Evolutionary conservation across 2,113 vertebrate species (phyloP).

Genomic region (Garra rufa): DNA sequence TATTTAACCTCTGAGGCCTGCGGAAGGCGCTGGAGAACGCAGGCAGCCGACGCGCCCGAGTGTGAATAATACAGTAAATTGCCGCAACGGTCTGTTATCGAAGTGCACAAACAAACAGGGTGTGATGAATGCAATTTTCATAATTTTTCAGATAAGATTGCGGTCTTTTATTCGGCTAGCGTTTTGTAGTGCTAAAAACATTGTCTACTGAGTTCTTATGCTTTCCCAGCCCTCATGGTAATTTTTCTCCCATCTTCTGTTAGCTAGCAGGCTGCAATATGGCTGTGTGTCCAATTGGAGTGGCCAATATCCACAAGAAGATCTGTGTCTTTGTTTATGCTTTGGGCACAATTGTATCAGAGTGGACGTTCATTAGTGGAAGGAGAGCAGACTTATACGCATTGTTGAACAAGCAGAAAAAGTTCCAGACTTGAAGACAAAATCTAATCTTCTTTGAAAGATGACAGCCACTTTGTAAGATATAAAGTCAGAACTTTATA

Average conservation of each 20-base stretch:
- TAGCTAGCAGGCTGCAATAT: slow-evolving; percentile 36
- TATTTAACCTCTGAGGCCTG: slow-evolving; percentile 45
- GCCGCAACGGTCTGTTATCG: slow-evolving; percentile 28
- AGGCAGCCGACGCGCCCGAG: slow-evolving; percentile 13
- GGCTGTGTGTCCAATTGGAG: slow-evolving; percentile 45
- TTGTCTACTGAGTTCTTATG: slow-evolving; percentile 6
- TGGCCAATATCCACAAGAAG: slow-evolving; percentile 48
- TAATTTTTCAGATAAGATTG: slow-evolving; percentile 53
- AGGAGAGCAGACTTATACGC: neutral
- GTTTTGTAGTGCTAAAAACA: slow-evolving; percentile 29
- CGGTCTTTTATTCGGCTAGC: slow-evolving; percentile 17
- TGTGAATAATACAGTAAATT: slow-evolving; percentile 53
- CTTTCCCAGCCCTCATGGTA: slow-evolving; percentile 14
- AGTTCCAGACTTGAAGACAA: neutral
- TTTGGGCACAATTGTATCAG: slow-evolving; percentile 46
- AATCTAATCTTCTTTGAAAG: neutral
- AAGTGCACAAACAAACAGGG: slow-evolving; percentile 52
- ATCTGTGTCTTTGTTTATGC: slow-evolving; percentile 55
- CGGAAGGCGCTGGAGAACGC: slow-evolving; percentile 17
- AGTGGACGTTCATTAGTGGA: slow-evolving; percentile 21
- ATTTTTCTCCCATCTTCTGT: slow-evolving; percentile 29
- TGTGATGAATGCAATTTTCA: slow-evolving; percentile 52
- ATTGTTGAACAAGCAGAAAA: neutral
- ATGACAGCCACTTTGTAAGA: neutral
- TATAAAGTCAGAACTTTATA: neutral